Evolutionary conservation across 2,888 invertebrate genomes (phyloP).

Genomic region (Osmoderma eremita): DNA sequence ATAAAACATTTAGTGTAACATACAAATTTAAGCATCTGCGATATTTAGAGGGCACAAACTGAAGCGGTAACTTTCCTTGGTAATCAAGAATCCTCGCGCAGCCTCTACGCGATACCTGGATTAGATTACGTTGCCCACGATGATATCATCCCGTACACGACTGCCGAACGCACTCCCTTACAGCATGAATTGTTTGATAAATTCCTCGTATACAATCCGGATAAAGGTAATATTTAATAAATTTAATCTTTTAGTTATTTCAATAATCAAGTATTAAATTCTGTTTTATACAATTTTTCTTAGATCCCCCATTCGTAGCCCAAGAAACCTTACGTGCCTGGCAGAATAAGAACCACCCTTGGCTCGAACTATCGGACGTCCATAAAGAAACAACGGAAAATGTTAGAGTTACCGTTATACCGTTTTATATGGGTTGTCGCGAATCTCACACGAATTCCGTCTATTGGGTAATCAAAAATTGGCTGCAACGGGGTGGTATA

Average conservation of each 20-base stretch:
- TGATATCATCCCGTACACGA: constrained; percentile 94
- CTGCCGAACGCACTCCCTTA: constrained; percentile 87
- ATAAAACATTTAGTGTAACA: constrained; percentile 5
- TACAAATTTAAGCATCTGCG: background rate
- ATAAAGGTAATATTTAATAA: constrained; percentile 69
- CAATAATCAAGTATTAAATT: too few relatives aligned
- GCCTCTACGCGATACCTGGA: constrained; percentile 95
- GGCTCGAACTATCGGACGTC: constrained; percentile 95
- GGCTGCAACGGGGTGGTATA: background rate
- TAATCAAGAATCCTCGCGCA: constrained; percentile 94
- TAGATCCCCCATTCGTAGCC: constrained; percentile 86
- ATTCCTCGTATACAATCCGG: constrained; percentile 84
- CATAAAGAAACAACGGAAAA: constrained; percentile 97
- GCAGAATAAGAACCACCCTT: constrained; percentile 98
- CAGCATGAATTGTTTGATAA: constrained; percentile 97
- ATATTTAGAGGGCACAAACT: constrained; percentile 89
- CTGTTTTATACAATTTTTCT: too few relatives aligned
- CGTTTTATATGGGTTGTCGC: constrained; percentile 96
- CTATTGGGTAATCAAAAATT: constrained; percentile 78
- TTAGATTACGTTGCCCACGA: constrained; percentile 98
- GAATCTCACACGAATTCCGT: constrained; percentile 91
- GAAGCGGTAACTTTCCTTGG: constrained; percentile 98
- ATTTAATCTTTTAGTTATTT: too few relatives aligned
- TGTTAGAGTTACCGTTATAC: constrained; percentile 96
- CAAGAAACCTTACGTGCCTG: constrained; percentile 93